phyloP scores from a whole-genome alignment of 2,113 vertebrate genomes.

The Phrynocephalus versicolor region DNA sequence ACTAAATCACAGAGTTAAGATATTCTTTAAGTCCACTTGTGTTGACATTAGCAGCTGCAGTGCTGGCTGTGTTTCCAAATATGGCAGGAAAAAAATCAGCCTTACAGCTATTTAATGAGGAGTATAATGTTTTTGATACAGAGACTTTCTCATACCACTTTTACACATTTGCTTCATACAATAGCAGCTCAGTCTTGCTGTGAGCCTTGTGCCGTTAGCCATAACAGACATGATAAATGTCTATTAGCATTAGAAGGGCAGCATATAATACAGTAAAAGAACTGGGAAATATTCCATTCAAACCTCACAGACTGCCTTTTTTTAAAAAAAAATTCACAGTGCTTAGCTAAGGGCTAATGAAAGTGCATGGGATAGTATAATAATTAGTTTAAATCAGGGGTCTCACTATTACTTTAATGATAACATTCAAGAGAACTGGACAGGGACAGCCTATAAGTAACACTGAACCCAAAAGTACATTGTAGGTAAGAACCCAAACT shows the following conservation, averaged over 20 bases:
- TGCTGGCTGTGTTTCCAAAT: constrained; percentile 55
- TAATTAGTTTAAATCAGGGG: not conserved
- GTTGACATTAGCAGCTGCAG: constrained; percentile 57
- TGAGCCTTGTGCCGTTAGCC: not conserved
- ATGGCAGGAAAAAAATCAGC: constrained; percentile 41
- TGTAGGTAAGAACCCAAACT: not conserved
- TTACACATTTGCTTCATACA: constrained; percentile 1
- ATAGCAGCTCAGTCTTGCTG: not conserved
- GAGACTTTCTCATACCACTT: not conserved
- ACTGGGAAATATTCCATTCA: not conserved
- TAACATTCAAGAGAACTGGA: not conserved
- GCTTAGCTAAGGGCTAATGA: not conserved
- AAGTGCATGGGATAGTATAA: no score
- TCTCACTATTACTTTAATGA: not conserved
- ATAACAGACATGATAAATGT: not conserved
- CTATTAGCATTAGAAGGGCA: not conserved
- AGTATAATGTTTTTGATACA: constrained; percentile 54
- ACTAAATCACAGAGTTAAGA: constrained; percentile 3
- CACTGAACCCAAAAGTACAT: not conserved
- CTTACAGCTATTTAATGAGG: constrained; percentile 48
- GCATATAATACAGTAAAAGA: not conserved
- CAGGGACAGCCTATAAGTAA: not conserved
- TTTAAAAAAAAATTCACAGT: not conserved
- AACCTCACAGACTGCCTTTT: not conserved
- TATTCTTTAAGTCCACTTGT: constrained; percentile 58